Evolutionary conservation across 2,797 vertebrate genomes (phyloP), one percentile per base, ranked within the genome.

Genomic region (Sebastiscus tertius): DNA sequence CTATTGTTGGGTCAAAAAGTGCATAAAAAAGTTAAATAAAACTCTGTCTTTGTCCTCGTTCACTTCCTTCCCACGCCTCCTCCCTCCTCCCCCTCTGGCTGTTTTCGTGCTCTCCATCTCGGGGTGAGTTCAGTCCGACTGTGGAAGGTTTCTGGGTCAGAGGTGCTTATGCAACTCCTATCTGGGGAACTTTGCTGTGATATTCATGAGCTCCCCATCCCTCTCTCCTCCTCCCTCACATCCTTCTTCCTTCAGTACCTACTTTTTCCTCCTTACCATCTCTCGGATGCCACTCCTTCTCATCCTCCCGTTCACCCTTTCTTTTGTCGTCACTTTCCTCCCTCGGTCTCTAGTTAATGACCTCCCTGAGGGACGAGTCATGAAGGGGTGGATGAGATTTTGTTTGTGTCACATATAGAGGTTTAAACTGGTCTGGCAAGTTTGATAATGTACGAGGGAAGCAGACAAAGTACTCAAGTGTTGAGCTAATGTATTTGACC

Each of bases 101-200:
- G 62, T 67, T 80, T 71, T 71, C 1, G 0, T 67, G 62, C 82
- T 46, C 79, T 71, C 61, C 81, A 27, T 83, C 79, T 80, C 33
- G 8, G 77, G 81, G 68, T 62, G 65, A 85, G 63, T 68, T 78
- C 55, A 80, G 83, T 46, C 60, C 33, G 4, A 36, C 82, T 46
- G 78, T 56, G 67, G 46, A 22, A 56, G 86, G 75, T 87, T 91
- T 90, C 85, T 88, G 82, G 88, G 90, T 88, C 88, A 89, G 68
- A 82, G 77, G 59, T 72, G 34, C 73, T 91, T 82, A 88, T 85
- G 83, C 56, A 89, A 87, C 80, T 75, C 52, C 54, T 52, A 81
- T 84, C 82, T 82, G 80, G 71, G 69, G 66, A 85, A 46, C 78
- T 72, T 74, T 31, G n/a, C 63, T 79, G 10, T 49, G 22, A 69